A percentile compares a stretch with the other conserved stretches of the same genome.
phyloP scores from a whole-genome alignment of 1,140 invertebrate genomes.

The Drosophila truncata region DNA sequence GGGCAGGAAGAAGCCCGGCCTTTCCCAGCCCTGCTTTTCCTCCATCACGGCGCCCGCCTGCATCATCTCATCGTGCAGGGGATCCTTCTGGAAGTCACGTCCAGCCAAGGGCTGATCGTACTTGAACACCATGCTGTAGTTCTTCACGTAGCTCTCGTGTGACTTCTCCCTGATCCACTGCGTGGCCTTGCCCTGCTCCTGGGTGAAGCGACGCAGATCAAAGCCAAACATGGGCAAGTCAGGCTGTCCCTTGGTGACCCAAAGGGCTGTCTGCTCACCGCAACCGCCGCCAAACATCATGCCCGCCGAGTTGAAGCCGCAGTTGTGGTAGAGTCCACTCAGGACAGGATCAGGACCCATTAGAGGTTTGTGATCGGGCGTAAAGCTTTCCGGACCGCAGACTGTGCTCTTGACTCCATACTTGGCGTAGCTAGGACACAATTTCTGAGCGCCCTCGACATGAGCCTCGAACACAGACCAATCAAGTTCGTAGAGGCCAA shows the following conservation, averaged over 20 bases:
- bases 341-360: conserved; percentile 86
- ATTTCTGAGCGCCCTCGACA: conserved; percentile 89
- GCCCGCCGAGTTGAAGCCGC: conserved; percentile 95
- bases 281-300: conserved; percentile 96
- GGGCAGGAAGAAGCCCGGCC: conserved; percentile 90
- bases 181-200: conserved; percentile 88
- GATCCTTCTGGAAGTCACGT: conserved; percentile 89
- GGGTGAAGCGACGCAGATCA: conserved; percentile 92
- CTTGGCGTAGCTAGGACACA: conserved; percentile 90
- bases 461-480: conserved; percentile 93
- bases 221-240: conserved; percentile 94
- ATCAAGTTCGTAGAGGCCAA: conserved; percentile 94
- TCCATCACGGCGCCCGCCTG: conserved; percentile 91
- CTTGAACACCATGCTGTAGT: conserved; percentile 94
- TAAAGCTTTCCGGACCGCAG: conserved; percentile 94
- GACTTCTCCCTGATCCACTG: conserved; percentile 92
- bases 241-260: conserved; percentile 93
- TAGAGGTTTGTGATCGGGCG: conserved; percentile 95
- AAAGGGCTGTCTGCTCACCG: conserved; percentile 93
- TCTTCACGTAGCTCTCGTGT: conserved; percentile 95
- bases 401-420: conserved; percentile 94
- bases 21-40: conserved; percentile 93
- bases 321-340: conserved; percentile 91
- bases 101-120: conserved; percentile 94
- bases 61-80: conserved; percentile 88